These are phyloP conservation scores for Mactra quadrangularis DNA, from an alignment of 1,140 invertebrate species.

Conservation along the genomic window DNA sequence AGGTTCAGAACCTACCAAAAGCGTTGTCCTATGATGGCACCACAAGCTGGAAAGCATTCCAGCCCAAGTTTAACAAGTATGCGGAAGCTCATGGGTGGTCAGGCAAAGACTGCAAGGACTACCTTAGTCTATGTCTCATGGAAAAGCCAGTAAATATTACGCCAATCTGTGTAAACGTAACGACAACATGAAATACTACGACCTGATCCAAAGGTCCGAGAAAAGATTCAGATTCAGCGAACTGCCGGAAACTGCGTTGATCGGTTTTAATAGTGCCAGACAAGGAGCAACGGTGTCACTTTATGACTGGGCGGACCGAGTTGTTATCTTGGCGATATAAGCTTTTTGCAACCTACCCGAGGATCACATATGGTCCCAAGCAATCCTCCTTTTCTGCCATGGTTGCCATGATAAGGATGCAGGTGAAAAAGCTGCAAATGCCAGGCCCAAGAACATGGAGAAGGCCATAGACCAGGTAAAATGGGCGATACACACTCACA, in stretches of 20 bases:
- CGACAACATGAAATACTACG: neutral
- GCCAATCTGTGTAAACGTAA: neutral
- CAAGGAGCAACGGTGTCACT: neutral
- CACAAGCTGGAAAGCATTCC: slow-evolving; percentile 6
- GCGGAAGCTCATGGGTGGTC: slow-evolving; percentile 16
- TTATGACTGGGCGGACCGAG: slow-evolving; percentile 18
- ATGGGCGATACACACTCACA: slow-evolving; percentile 17
- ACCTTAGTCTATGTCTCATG: neutral
- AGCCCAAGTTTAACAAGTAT: neutral
- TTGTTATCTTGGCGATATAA: neutral
- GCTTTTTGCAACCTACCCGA: neutral
- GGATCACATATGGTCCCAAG: slow-evolving; percentile 9
- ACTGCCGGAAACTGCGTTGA: slow-evolving; percentile 16
- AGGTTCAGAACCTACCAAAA: too few species aligned
- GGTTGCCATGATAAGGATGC: slow-evolving; percentile 8
- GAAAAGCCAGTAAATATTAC: slow-evolving; percentile 27
- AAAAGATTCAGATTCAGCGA: slow-evolving; percentile 41
- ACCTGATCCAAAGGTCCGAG: slow-evolving; percentile 9
- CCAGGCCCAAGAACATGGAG: neutral
- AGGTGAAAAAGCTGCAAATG: slow-evolving; percentile 1
- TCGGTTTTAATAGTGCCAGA: slow-evolving; percentile 16
- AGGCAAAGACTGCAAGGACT: neutral
- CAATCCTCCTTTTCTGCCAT: slow-evolving; percentile 3
- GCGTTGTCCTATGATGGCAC: neutral
- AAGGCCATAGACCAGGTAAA: slow-evolving; percentile 32